Evolutionary conservation across 2,113 vertebrate genomes (phyloP).

Genomic region (Crotalus helleri): DNA sequence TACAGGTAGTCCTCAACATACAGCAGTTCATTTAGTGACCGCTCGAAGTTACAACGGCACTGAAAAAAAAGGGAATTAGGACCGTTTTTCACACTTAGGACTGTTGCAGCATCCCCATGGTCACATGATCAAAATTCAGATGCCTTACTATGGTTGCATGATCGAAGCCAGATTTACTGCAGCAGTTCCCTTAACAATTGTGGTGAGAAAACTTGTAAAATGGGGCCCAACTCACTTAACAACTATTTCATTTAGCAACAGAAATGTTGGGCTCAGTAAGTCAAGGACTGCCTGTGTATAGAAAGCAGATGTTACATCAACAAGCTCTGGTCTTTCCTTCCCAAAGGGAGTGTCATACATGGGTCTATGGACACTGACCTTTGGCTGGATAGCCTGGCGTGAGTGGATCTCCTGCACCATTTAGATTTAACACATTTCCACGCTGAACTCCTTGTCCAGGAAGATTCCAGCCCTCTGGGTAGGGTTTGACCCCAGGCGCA

Average conservation of each 20-base stretch:
- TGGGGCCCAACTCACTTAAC: too few relatives aligned
- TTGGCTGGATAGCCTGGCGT: constrained; percentile 97
- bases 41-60: background rate
- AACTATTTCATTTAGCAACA: too few relatives aligned
- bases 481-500: constrained; percentile 77
- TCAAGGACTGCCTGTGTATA: too few relatives aligned
- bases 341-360: fast-evolving
- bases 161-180: background rate
- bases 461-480: constrained; percentile 92
- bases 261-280: too few relatives aligned
- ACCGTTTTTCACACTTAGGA: background rate
- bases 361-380: constrained; percentile 68
- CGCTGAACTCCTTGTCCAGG: constrained; percentile 86
- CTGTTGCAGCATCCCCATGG: too few relatives aligned
- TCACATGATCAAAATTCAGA: background rate
- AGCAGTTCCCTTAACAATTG: background rate
- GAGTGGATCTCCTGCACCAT: constrained; percentile 91
- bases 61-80: background rate
- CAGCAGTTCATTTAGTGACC: background rate
- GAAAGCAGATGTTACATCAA: background rate
- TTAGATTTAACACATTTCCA: constrained; percentile 90
- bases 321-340: background rate
- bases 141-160: background rate
- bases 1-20: background rate
- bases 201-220: fast-evolving